Base-by-base conservation (phyloP, 2,888 invertebrate genomes). In the Eurytoma californica region DNA sequence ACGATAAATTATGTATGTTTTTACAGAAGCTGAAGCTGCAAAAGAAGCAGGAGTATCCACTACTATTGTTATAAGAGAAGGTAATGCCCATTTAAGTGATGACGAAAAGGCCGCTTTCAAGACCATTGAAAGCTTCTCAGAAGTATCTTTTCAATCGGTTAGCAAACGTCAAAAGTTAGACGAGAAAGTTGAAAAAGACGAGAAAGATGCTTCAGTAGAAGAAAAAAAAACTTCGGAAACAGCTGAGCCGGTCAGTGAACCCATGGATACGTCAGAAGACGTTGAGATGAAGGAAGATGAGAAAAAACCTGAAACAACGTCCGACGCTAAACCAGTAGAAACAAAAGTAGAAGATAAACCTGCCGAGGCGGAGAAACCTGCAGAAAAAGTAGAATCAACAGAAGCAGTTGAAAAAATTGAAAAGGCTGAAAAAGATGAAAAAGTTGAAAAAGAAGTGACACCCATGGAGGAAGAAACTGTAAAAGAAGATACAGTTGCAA, bases 11-110 rank as follows among this genome's bases (percentile, higher is more conserved):
- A 63, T 18, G 55, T 39, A 20, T 58, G n/a, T 14, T 55, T 83
- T 80, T 77, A 67, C 92, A 97, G 98, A 98, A 91, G 97, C 95
- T 0, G 92, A 93, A 87, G 97, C 98, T 68, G 97, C 98, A 0
- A 92, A 92, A 61, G 89, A 92, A 51, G 95, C 96, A 0, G 97
- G 96, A 14, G 82, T 97, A 77, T 92, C 93, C 65, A 92, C 93
- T 14, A 92, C 93, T 4, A 89, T 98, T 39, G 93, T 97, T 3
- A 91, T 92, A 74, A 94, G 98, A 82, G 95, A 95, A 82, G 97
- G 97, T 72, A 97, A 97, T 90, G 93, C 92, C 0, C 91, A 94
- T 0, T 91, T 97, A 0, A 91, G 92, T 4, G 93, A 94, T 13
- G 93, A 93, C 18, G 93, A 93, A 5, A 91, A 91, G 69, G 86